phyloP scores from a whole-genome alignment of 1,140 invertebrate genomes.

The Armadillidium nasatum region DNA sequence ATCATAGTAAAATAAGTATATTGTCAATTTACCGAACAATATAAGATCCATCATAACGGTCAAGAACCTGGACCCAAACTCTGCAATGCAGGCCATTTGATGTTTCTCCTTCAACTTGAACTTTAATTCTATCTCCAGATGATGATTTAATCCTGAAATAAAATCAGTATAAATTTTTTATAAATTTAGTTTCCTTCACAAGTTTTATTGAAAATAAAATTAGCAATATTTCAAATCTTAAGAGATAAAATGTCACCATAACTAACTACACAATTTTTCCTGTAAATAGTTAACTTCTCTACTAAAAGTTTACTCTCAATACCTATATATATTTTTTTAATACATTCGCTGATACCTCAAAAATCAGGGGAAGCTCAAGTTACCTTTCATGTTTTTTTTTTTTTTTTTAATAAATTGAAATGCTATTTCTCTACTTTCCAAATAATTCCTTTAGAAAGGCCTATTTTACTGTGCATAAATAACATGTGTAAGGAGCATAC shows the following conservation, averaged over 20 bases:
- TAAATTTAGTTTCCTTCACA: background rate
- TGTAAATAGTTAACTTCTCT: too few species aligned
- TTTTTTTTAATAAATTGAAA: too few species aligned
- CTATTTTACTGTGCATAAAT: too few species aligned
- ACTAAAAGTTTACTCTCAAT: too few species aligned
- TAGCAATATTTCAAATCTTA: background rate
- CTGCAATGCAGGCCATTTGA: slow-evolving; percentile 53
- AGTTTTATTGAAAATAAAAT: background rate
- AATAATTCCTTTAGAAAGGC: too few species aligned
- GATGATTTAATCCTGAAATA: background rate
- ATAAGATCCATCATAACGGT: slow-evolving; percentile 77
- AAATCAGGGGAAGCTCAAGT: too few species aligned
- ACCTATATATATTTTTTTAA: too few species aligned
- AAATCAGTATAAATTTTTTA: background rate
- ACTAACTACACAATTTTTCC: background rate
- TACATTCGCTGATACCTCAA: too few species aligned
- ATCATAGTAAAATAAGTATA: background rate
- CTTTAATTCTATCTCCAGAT: slow-evolving; percentile 4
- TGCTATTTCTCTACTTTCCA: too few species aligned
- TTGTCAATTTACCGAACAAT: slow-evolving; percentile 69
- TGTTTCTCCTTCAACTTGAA: slow-evolving; percentile 4
- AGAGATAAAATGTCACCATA: background rate
- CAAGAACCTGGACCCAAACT: slow-evolving; percentile 68
- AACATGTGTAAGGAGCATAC: too few species aligned
- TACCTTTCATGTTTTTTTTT: too few species aligned